A percentile compares a stretch with the other conserved stretches of the same genome.
Evolutionary conservation across 1,140 invertebrate species (phyloP).

Genomic region (Rhagoletis pomonella): DNA sequence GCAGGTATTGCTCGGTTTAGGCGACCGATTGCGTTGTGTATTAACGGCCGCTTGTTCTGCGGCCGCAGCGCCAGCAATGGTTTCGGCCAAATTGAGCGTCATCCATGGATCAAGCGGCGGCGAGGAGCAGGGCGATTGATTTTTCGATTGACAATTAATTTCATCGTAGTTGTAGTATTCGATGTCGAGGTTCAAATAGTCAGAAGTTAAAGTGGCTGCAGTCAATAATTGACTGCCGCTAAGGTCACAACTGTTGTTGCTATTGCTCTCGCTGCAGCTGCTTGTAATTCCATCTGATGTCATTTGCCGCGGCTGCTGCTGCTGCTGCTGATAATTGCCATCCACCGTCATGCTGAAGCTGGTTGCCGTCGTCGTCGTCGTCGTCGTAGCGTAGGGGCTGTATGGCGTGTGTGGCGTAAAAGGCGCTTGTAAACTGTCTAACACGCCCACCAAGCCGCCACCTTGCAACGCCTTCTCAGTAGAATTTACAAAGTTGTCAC

Average conservation of each 20-base stretch:
- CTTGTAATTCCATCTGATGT: background rate
- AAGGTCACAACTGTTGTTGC: conserved; percentile 33
- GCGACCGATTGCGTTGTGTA: conserved; percentile 21
- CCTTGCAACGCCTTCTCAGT: background rate
- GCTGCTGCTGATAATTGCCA: conserved; percentile 22
- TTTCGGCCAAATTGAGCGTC: conserved; percentile 67
- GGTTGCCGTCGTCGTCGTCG: conserved; percentile 56
- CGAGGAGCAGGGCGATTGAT: conserved; percentile 73
- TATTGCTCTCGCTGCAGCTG: conserved; percentile 26
- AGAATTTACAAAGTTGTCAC: conserved; percentile 17
- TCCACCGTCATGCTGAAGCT: background rate
- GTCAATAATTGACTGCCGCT: background rate
- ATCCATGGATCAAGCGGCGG: conserved; percentile 73
- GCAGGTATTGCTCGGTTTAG: conserved; percentile 49
- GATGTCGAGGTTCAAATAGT: conserved; percentile 67
- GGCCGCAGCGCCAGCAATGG: background rate
- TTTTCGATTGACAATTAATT: conserved; percentile 74
- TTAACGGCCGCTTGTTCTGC: background rate
- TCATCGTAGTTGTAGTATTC: conserved; percentile 74
- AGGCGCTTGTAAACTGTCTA: conserved; percentile 62
- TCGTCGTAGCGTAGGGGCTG: conserved; percentile 59
- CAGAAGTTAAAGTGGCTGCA: background rate
- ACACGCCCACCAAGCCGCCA: background rate
- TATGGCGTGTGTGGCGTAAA: conserved; percentile 58
- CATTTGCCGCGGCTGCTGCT: conserved; percentile 38